Percentiles rank a stretch among this genome's conserved stretches.
These are phyloP conservation scores for Erebia epiphron DNA, from an alignment of 2,888 invertebrate genomes.

Conservation along the genomic window DNA sequence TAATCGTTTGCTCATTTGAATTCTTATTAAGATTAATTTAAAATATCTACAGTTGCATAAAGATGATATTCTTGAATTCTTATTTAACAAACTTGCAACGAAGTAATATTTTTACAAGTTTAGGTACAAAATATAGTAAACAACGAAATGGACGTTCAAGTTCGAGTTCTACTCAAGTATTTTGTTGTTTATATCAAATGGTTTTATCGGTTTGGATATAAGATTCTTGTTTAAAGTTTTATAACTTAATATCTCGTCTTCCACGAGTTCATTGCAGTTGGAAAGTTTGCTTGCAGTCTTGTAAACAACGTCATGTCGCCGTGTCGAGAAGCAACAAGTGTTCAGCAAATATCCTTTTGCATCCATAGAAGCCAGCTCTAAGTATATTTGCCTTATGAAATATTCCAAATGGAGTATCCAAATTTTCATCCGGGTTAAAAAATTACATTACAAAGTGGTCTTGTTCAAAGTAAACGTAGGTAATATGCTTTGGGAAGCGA, in stretches of 20 bases:
- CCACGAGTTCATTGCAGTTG: slow-evolving; percentile 49
- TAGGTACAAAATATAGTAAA: background rate
- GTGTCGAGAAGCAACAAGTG: slow-evolving; percentile 53
- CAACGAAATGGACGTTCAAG: too few relatives aligned
- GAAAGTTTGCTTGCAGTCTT: slow-evolving; percentile 55
- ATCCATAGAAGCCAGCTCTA: slow-evolving; percentile 53
- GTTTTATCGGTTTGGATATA: slow-evolving; percentile 4
- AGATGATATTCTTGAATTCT: too few relatives aligned
- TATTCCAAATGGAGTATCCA: slow-evolving; percentile 36
- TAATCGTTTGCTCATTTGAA: too few relatives aligned
- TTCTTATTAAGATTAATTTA: too few relatives aligned
- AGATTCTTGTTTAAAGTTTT: slow-evolving; percentile 18
- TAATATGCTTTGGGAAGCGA: slow-evolving; percentile 19
- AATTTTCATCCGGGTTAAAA: slow-evolving; percentile 26
- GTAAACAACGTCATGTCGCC: slow-evolving; percentile 50
- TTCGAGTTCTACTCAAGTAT: background rate
- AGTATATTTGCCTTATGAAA: slow-evolving; percentile 53
- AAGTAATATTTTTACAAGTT: background rate
- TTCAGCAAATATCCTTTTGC: slow-evolving; percentile 44
- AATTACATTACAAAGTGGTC: slow-evolving; percentile 19
- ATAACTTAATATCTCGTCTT: slow-evolving; percentile 26
- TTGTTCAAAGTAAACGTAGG: slow-evolving; percentile 18
- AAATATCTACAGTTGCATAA: too few relatives aligned
- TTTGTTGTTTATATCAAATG: background rate
- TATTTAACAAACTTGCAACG: too few relatives aligned